These are phyloP conservation scores for Drosophila ercepeae DNA, from an alignment of 1,140 invertebrate genomes.

Conservation along the genomic window DNA sequence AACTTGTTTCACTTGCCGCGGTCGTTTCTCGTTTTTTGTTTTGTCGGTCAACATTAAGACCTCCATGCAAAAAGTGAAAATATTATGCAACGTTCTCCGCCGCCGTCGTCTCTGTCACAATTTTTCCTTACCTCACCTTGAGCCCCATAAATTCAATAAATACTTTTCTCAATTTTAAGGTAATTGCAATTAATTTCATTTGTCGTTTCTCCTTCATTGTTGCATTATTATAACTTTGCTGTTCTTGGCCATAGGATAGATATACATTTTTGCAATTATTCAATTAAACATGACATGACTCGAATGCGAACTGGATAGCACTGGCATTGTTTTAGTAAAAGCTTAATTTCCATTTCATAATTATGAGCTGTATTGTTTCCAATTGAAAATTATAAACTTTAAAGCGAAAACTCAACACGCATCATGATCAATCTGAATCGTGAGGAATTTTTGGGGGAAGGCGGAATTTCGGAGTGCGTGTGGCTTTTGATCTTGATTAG, in stretches of 20 bases:
- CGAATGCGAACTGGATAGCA: conserved; percentile 45
- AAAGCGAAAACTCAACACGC: conserved; percentile 20
- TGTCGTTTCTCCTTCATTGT: conserved; percentile 57
- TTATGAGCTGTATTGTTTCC: conserved; percentile 17
- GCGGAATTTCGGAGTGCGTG: conserved; percentile 29
- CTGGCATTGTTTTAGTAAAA: conserved; percentile 51
- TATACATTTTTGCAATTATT: conserved; percentile 46
- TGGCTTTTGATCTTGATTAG: conserved; percentile 51
- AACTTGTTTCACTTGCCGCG: conserved; percentile 38
- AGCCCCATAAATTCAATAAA: conserved; percentile 27
- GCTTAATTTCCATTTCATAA: conserved; percentile 47
- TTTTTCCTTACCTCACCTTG: conserved; percentile 32
- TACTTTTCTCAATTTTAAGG: conserved; percentile 52
- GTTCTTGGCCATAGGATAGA: conserved; percentile 37
- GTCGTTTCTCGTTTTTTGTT: conserved; percentile 9
- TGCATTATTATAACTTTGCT: conserved; percentile 34
- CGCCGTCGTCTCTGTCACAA: not conserved
- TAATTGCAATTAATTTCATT: conserved; percentile 53
- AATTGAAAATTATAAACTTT: conserved; percentile 8
- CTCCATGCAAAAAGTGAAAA: conserved; percentile 54
- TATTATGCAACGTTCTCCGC: conserved; percentile 48
- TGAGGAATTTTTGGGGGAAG: conserved; percentile 22
- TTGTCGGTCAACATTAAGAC: conserved; percentile 12
- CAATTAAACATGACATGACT: conserved; percentile 44
- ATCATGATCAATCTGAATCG: conserved; percentile 35